Base-by-base conservation (phyloP, 2,113 vertebrate species). In the Ictalurus punctatus region DNA sequence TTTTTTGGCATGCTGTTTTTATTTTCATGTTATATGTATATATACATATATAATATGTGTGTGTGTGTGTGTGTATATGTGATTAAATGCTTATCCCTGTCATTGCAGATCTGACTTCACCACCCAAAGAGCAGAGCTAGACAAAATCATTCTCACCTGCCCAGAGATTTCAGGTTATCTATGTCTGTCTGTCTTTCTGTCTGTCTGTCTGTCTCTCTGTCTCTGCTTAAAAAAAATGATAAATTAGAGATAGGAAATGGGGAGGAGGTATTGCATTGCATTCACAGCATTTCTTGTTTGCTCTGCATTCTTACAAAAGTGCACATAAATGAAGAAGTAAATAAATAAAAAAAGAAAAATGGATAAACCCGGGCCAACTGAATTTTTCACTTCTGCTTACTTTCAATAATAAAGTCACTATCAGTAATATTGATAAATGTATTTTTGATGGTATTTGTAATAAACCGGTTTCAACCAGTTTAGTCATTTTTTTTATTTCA, bases 21-120 rank as follows among this genome's bases (percentile, higher is more conserved):
- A 69, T 69, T 12, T 69, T 16, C 1, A 30, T 69, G 27, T 23
- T 54, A 54, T 54, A 54, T 54, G 9, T 54, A 52, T 56, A 56
- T 56, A 56, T 56, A 14, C 14, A 56, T 56, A 56, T 54, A 14
- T 54, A 54, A 56, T 56, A 14, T 56, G 0, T 54, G 12, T 54
- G 12, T 54, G 12, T 54, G 12, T 78, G 37, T 71, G 21, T n/a
- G 3, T 86, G 30, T 79, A 23, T 69, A 71, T 65, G n/a, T 19
- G 6, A 27, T 44, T 58, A 19, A 56, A 56, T 58, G 17, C 5
- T 56, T 58, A 25, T 2, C 34, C n/a, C n/a, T 2, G 5, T 17
- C 13, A 16, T 19, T 93, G n/a, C 95, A 99, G 97, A 94, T 97
- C 97, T 87, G 96, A 98, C 91, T 97, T 97, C 71, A 82, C 93